Percentiles rank a stretch among this genome's conserved stretches.
Evolutionary conservation across 2,113 vertebrate species (phyloP).

Genomic region (Pimephales promelas): DNA sequence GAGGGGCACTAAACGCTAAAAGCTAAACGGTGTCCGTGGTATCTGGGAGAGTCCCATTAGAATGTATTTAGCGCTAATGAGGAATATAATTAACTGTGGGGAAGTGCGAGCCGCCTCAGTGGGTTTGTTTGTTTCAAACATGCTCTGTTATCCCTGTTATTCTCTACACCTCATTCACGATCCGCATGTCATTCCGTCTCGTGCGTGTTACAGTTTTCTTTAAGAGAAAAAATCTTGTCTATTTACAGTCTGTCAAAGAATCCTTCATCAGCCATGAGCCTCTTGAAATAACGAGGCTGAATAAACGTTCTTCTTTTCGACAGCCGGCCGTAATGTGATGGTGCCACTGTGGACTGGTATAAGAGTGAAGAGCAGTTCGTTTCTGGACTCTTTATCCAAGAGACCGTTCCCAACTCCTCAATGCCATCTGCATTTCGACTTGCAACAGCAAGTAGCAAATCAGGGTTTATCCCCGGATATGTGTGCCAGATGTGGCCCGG

Average conservation of each 20-base stretch:
- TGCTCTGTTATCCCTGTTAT: background rate
- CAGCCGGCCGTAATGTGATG: background rate
- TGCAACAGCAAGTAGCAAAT: no score
- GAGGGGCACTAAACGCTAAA: background rate
- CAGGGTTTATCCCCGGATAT: no score
- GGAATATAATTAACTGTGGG: slow-evolving; percentile 27
- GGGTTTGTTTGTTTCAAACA: slow-evolving; percentile 5
- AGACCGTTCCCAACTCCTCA: no score
- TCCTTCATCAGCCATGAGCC: slow-evolving; percentile 31
- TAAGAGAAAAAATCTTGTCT: background rate
- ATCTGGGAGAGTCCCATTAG: slow-evolving; percentile 26
- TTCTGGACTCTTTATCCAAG: background rate
- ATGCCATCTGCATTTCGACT: no score
- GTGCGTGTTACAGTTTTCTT: background rate
- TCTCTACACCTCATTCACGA: slow-evolving; percentile 7
- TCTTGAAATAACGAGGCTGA: background rate
- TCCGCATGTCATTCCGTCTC: background rate
- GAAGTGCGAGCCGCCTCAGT: background rate
- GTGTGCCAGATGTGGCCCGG: no score
- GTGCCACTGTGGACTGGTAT: background rate
- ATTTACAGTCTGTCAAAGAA: slow-evolving; percentile 28
- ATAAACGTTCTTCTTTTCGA: background rate
- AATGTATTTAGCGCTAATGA: slow-evolving; percentile 43
- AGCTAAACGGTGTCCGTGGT: slow-evolving; percentile 32
- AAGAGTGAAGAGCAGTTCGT: background rate